Conservation (phyloP, 2,113 vertebrate species). For the Circaetus cinerascens region DNA sequence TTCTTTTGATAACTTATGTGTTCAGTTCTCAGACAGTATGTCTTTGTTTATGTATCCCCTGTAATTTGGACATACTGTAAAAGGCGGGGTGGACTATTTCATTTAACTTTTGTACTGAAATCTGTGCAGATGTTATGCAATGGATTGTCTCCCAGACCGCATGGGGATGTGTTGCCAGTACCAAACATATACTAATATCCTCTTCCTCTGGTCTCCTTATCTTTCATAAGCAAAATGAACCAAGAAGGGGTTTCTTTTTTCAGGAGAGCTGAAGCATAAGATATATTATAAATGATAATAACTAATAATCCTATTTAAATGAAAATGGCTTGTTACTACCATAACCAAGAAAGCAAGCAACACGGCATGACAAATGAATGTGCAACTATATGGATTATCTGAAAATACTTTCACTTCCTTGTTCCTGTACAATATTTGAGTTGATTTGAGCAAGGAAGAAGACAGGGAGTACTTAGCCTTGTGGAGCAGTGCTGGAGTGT, state of each 20-base stretch:
- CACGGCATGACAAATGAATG: not conserved
- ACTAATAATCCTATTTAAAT: not conserved
- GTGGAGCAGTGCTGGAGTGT: not conserved
- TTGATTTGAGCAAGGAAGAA: not conserved
- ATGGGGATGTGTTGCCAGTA: not conserved
- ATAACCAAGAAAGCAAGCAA: not conserved
- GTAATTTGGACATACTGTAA: not conserved
- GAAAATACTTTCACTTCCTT: not conserved
- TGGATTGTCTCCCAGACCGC: not conserved
- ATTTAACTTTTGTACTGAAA: not conserved
- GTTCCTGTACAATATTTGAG: not conserved
- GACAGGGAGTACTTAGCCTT: not conserved
- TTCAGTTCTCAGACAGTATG: not conserved
- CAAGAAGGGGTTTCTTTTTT: not conserved
- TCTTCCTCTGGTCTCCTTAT: not conserved
- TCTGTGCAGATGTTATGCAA: not conserved
- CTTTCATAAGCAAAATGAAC: not conserved
- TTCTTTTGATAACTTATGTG: not conserved
- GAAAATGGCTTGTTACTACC: not conserved
- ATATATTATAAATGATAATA: not conserved
- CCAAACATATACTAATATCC: not conserved
- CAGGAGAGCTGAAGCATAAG: not conserved
- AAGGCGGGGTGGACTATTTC: not conserved
- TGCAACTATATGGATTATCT: not conserved
- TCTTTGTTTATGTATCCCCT: not conserved